A percentile compares a stretch with the other conserved stretches of the same genome.
phyloP scores from a whole-genome alignment of 2,888 invertebrate species.

The Anoplius nigerrimus region DNA sequence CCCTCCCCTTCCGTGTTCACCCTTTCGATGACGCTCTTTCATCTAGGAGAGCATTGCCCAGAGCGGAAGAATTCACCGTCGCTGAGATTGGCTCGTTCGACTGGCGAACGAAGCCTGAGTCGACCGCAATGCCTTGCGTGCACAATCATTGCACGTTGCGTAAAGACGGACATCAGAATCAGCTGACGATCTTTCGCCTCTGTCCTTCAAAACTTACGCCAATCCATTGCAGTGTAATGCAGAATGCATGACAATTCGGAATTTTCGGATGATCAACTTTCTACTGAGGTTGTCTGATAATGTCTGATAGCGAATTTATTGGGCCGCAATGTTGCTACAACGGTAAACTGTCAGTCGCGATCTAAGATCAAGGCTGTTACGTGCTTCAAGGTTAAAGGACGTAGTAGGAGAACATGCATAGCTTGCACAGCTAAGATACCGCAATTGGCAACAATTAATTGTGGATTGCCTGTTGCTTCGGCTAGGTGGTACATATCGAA shows the following conservation, averaged over 20 bases:
- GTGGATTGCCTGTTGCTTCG: constrained; percentile 52
- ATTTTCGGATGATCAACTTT: too few species aligned
- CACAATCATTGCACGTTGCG: too few species aligned
- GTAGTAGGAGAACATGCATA: neutral
- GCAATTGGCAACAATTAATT: constrained; percentile 53
- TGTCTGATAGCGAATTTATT: too few species aligned
- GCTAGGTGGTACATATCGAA: neutral
- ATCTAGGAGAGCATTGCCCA: neutral
- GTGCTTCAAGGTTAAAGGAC: too few species aligned
- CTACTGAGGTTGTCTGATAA: too few species aligned
- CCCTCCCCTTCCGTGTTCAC: constrained; percentile 11
- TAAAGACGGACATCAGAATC: too few species aligned
- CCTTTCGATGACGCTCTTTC: neutral
- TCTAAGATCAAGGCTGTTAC: constrained; percentile 34
- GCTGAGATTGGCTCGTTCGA: constrained; percentile 1
- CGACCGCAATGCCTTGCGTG: too few species aligned
- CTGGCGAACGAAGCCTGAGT: neutral
- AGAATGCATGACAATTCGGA: too few species aligned
- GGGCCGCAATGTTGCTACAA: neutral
- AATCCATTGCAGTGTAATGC: too few species aligned
- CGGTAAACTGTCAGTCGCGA: constrained; percentile 28
- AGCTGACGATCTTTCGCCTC: too few species aligned
- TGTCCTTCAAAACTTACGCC: too few species aligned
- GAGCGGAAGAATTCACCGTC: neutral
- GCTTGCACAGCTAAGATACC: constrained; percentile 41